phyloP scores from a whole-genome alignment of 1,140 invertebrate species.

The Drosophila nasuta region DNA sequence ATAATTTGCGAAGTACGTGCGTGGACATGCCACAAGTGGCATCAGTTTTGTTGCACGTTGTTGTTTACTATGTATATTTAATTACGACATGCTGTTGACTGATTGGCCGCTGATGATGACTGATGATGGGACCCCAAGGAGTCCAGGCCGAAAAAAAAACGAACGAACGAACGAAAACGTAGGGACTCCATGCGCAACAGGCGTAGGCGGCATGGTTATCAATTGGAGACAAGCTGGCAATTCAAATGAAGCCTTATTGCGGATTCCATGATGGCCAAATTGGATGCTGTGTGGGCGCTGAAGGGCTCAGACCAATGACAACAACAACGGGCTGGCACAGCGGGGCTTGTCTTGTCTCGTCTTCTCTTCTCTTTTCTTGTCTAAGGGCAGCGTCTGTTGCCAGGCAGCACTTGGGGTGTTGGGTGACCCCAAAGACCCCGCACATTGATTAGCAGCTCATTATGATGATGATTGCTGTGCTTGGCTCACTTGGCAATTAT shows the following conservation, averaged over 20 bases:
- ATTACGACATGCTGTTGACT: constrained; percentile 77
- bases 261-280: constrained; percentile 66
- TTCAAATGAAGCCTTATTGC: constrained; percentile 80
- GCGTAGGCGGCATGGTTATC: constrained; percentile 48
- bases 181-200: constrained; percentile 19
- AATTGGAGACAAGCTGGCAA: constrained; percentile 81
- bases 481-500: constrained; percentile 31
- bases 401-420: constrained; percentile 18
- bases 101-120: constrained; percentile 52
- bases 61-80: constrained; percentile 46
- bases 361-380: no score
- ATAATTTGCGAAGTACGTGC: constrained; percentile 10
- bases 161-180: background rate
- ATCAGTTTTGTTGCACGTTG: constrained; percentile 10
- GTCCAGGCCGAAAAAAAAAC: background rate
- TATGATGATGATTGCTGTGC: constrained; percentile 22
- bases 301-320: constrained; percentile 25
- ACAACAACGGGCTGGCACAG: constrained; percentile 2
- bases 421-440: constrained; percentile 2
- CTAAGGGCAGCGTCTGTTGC: constrained; percentile 14
- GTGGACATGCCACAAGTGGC: constrained; percentile 19
- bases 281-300: constrained; percentile 67
- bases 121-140: constrained; percentile 20
- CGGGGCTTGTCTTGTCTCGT: background rate
- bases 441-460: constrained; percentile 46